Evolutionary conservation across 2,888 invertebrate species (phyloP).

Genomic region (Hemicrepidius hirtus): DNA sequence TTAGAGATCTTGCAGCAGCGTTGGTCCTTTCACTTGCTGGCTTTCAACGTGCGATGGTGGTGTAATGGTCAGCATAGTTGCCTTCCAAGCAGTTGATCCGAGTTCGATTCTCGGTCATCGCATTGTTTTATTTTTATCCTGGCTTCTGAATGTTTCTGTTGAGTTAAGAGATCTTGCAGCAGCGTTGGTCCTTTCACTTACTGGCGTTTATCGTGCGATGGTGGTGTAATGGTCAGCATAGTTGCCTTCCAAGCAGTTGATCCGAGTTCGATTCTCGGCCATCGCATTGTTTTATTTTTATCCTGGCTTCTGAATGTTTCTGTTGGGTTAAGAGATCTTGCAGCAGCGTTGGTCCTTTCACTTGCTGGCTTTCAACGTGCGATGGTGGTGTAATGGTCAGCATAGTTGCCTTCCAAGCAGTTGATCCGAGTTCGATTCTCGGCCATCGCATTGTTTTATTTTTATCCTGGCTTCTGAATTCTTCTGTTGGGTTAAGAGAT

Average conservation of each 20-base stretch:
- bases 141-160: not conserved
- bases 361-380: conserved; percentile 53
- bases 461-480: not conserved
- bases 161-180: too few relatives aligned
- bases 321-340: too few relatives aligned
- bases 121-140: conserved; percentile 53
- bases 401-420: conserved; percentile 73
- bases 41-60: conserved; percentile 68
- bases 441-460: conserved; percentile 68
- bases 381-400: conserved; percentile 73
- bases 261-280: conserved; percentile 73
- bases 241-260: conserved; percentile 73
- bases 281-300: conserved; percentile 63
- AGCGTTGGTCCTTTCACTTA: not conserved
- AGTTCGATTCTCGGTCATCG: conserved; percentile 73
- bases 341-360: too few relatives aligned
- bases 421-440: conserved; percentile 73
- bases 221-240: conserved; percentile 73
- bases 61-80: conserved; percentile 73
- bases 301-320: too few relatives aligned
- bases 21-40: not conserved
- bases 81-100: conserved; percentile 73
- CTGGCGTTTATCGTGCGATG: conserved; percentile 62
- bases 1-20: not conserved
- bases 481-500: not conserved